Percentiles rank a stretch among this genome's conserved stretches.
phyloP scores from a whole-genome alignment of 53 echinoderm and acorn worm species.

The Temnopleurus reevesii region DNA sequence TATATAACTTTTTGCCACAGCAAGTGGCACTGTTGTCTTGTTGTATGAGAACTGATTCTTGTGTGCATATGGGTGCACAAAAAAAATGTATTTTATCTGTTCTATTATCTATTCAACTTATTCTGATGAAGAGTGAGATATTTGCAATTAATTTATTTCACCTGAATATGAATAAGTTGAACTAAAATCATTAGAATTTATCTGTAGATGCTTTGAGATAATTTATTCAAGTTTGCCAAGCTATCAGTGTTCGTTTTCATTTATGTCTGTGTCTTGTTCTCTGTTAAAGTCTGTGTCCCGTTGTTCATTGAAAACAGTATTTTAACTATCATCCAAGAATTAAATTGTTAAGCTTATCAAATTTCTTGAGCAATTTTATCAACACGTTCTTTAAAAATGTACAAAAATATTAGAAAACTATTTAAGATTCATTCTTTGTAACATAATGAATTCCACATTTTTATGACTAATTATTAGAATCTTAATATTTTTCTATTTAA shows the following conservation, averaged over 20 bases:
- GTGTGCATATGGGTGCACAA: neutral
- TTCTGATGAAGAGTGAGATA: neutral
- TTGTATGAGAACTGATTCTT: neutral
- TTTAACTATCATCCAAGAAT: neutral
- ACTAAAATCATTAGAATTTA: neutral
- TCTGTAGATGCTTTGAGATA: neutral
- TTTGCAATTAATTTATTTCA: neutral
- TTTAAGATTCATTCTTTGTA: no score
- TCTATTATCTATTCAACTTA: neutral
- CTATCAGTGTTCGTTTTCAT: neutral
- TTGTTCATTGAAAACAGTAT: neutral
- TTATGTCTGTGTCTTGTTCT: neutral
- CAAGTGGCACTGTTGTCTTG: conserved; percentile 1
- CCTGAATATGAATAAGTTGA: neutral
- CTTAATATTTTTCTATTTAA: neutral
- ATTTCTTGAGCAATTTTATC: no score
- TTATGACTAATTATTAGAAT: no score
- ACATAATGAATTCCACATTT: no score
- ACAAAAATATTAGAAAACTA: no score
- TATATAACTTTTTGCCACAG: conserved; percentile 30
- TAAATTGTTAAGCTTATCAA: no score
- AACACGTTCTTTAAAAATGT: no score
- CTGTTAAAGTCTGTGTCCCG: neutral
- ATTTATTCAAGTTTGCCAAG: neutral
- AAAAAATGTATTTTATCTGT: conserved; percentile 12